These are phyloP conservation scores for Opisthograptis luteolata DNA, from an alignment of 2,888 invertebrate genomes.

Conservation along the genomic window DNA sequence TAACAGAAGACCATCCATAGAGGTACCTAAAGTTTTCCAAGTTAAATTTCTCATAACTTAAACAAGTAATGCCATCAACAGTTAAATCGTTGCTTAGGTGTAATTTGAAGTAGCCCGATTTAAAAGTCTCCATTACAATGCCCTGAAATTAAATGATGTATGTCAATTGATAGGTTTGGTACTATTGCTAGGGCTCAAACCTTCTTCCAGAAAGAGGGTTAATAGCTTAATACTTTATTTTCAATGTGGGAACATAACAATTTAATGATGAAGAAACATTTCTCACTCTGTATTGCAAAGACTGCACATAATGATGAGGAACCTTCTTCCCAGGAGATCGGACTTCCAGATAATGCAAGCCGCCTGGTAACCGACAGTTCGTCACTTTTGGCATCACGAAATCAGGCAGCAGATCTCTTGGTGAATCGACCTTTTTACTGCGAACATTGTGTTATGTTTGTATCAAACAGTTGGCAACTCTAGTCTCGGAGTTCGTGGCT, in stretches of 20 bases:
- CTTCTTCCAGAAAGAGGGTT: too few species aligned
- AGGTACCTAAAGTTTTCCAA: slow-evolving; percentile 85
- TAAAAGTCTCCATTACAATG: slow-evolving; percentile 84
- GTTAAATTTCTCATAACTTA: slow-evolving; percentile 81
- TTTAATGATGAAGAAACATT: too few species aligned
- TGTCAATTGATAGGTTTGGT: too few species aligned
- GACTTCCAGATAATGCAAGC: slow-evolving; percentile 85
- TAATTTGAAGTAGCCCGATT: slow-evolving; percentile 86
- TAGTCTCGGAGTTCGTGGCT: too few species aligned
- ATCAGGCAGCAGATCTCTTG: slow-evolving; percentile 46
- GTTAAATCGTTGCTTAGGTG: slow-evolving; percentile 80
- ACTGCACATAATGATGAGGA: slow-evolving; percentile 79
- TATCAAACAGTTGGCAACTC: too few species aligned
- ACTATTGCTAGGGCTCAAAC: too few species aligned
- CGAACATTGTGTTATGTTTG: slow-evolving; percentile 2
- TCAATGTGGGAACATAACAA: too few species aligned
- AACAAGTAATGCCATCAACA: slow-evolving; percentile 86
- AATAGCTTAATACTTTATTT: too few species aligned
- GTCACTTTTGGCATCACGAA: slow-evolving; percentile 57
- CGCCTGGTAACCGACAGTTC: slow-evolving; percentile 83
- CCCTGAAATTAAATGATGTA: slow-evolving; percentile 66
- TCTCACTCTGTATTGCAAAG: slow-evolving; percentile 64
- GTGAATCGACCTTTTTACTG: slow-evolving; percentile 18
- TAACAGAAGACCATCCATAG: slow-evolving; percentile 88
- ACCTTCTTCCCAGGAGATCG: slow-evolving; percentile 82